phyloP scores from a whole-genome alignment of 2,888 invertebrate species.

The Timandra comae region DNA sequence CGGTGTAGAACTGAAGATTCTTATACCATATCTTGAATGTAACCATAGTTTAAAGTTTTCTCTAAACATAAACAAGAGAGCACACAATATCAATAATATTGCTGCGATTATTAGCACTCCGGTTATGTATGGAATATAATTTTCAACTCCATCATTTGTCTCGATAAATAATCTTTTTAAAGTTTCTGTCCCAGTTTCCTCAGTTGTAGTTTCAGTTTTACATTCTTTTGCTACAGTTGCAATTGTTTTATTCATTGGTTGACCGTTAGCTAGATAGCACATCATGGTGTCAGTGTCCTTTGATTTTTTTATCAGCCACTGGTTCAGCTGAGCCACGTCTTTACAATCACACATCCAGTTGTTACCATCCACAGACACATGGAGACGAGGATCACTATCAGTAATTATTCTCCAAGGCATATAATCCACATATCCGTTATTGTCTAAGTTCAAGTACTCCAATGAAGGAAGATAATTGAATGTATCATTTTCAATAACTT shows the following conservation, averaged over 20 bases:
- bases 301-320: constrained; percentile 82
- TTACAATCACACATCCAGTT: constrained; percentile 90
- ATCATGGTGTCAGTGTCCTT: constrained; percentile 81
- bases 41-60: constrained; percentile 88
- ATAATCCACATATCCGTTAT: constrained; percentile 86
- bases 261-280: constrained; percentile 78
- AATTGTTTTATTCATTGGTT: constrained; percentile 70
- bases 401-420: constrained; percentile 84
- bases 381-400: constrained; percentile 80
- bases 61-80: constrained; percentile 83
- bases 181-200: constrained; percentile 77
- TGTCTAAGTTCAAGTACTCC: constrained; percentile 84
- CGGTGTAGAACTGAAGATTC: constrained; percentile 81
- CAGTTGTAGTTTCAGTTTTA: constrained; percentile 79
- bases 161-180: constrained; percentile 77
- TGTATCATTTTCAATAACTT: constrained; percentile 84
- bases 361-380: constrained; percentile 85
- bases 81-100: constrained; percentile 81
- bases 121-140: constrained; percentile 85
- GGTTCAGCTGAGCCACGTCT: constrained; percentile 81
- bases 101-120: constrained; percentile 83
- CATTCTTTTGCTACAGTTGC: constrained; percentile 73
- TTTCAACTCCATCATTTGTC: constrained; percentile 80
- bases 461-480: constrained; percentile 84
- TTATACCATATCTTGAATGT: constrained; percentile 85